Evolutionary conservation across 2,797 vertebrate genomes (phyloP), one percentile per base, ranked within the genome.

Genomic region (Pseudomugil tenellus): DNA sequence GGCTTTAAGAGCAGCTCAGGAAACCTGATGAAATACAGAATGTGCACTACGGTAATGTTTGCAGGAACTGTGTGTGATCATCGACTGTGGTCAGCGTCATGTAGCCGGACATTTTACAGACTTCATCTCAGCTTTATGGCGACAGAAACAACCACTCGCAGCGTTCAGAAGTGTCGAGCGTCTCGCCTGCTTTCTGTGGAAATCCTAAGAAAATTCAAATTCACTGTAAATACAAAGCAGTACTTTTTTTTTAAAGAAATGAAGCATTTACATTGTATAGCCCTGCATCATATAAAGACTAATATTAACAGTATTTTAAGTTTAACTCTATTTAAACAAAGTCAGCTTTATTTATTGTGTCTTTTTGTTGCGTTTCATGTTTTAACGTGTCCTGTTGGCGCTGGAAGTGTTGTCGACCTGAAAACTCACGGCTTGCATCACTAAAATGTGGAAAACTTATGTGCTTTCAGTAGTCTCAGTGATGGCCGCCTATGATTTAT

Each of bases 261-360:
- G 77, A 82, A 76, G 68, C 84, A 89, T 92, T 92, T 94, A 80
- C 91, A 90, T 87, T 90, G 90, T 90, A 83, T 87, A 89, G 80
- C 85, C 83, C 69, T 59, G 35, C 48, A 74, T 58, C 61, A 90
- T 84, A 90, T 87, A 76, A 90, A 91, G 74, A 89, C 70, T 81
- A 83, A 86, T 89, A 77, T 87, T 87, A 91, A 90, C 85, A 92
- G 91, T 91, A 92, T 92, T 87, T 91, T 86, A 87, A 84, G 80
- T 75, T 84, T 75, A 89, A 86, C 72, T 88, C 67, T 90, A 90
- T 93, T 94, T 93, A 92, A 92, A 93, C 87, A 89, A 77, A 90
- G 65, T 71, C 69, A 84, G 83, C 77, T 84, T 84, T 93, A 93
- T 92, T 91, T 91, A 93, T 92, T 87, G 74, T 21, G 62, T 83